Evolutionary conservation across 2,888 invertebrate genomes (phyloP).

Genomic region (Macaria liturata): DNA sequence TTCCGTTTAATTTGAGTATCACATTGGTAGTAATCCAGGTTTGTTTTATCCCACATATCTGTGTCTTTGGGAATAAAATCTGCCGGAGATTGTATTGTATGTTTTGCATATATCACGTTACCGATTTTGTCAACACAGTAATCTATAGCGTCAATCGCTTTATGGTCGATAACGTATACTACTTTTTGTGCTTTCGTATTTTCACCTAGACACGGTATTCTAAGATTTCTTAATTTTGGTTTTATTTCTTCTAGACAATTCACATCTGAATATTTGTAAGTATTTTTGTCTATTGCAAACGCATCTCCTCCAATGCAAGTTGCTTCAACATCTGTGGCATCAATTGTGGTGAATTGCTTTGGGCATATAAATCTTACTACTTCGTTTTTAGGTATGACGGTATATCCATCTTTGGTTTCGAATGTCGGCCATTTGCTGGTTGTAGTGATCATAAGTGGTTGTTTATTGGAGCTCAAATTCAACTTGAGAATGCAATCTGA

Average conservation of each 20-base stretch:
- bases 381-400: not conserved
- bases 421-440: not conserved
- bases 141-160: not conserved
- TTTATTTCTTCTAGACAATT: not conserved
- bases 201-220: not conserved
- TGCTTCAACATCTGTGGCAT: not conserved
- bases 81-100: not conserved
- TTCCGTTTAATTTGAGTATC: not conserved
- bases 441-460: not conserved
- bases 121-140: not conserved
- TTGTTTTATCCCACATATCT: not conserved
- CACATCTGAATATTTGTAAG: not conserved
- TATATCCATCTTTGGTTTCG: not conserved
- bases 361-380: not conserved
- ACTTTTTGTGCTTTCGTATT: not conserved
- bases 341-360: not conserved
- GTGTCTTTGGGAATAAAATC: not conserved
- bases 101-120: not conserved
- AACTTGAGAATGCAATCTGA: not conserved
- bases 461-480: not conserved
- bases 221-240: not conserved
- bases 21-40: not conserved
- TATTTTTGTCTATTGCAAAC: not conserved
- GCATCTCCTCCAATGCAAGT: not conserved
- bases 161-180: not conserved